Evolutionary conservation across 2,113 vertebrate species (phyloP), one percentile per base, ranked within the genome.

Genomic region (Tautogolabrus adspersus): DNA sequence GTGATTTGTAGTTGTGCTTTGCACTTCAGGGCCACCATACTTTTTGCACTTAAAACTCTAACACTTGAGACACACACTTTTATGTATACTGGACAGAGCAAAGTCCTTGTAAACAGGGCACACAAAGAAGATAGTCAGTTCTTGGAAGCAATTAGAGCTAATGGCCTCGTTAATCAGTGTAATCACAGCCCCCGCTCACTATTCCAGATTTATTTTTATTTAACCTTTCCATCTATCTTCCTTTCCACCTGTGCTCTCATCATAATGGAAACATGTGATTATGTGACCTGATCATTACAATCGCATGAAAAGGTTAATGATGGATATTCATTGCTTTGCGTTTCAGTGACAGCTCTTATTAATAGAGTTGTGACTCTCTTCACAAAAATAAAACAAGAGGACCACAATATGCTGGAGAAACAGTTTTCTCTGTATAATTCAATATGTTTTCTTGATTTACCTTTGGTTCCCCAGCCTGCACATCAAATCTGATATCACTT

Each of bases 141-240:
- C 83, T 75, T 83, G 80, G 85, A 85, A 84, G 82, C 86, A 90
- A 92, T 92, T 91, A 85, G 71, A 66, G 63, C 18, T 90, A 90
- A 93, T 89, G 84, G 66, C 51, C 83, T 83, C 79, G 87, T 92
- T 91, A 90, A 92, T 92, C 87, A 88, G 77, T 72, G 79, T 87
- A 89, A 91, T 91, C 77, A 87, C 60, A 69, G 79, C 79, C 75
- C 68, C 57, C 71, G 59, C 73, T 87, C 73, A 75, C 67, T 82
- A 81, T 80, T 85, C 71, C 59, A 68, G 49, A 91, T 93, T 89
- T 85, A 87, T 92, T 87, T 91, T 82, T 47, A 83, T 79, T 91
- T 83, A 80, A 87, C 90, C 86, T 91, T 88, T 85, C 52, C 77
- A 80, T 89, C 84, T 37, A 74, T 88, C 77, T 81, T 59, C 57